These are phyloP conservation scores for Phaethornis superciliosus DNA, from an alignment of 2,113 vertebrate genomes.

Conservation along the genomic window DNA sequence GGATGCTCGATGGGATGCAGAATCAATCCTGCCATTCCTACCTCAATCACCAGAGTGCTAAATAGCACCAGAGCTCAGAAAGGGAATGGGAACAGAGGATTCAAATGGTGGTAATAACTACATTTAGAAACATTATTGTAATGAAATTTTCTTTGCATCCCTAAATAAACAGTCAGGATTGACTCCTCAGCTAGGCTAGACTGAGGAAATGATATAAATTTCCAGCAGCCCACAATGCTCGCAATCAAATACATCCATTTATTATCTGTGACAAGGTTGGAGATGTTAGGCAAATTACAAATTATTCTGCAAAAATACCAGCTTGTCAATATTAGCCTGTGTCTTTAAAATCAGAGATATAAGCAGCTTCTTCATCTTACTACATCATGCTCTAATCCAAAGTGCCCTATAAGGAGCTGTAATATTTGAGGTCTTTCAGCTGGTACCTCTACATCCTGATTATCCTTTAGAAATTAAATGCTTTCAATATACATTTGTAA, in stretches of 20 bases:
- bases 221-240: background rate
- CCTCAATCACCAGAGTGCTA: background rate
- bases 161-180: background rate
- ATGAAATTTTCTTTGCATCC: background rate
- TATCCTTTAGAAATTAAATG: conserved; percentile 69
- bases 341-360: conserved; percentile 38
- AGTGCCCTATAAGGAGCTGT: conserved; percentile 24
- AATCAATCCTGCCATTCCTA: background rate
- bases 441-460: conserved; percentile 60
- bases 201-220: background rate
- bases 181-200: background rate
- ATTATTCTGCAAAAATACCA: conserved; percentile 45
- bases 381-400: conserved; percentile 37
- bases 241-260: conserved; percentile 37
- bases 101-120: background rate
- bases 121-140: background rate
- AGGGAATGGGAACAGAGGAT: background rate
- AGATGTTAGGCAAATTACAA: conserved; percentile 40
- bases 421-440: conserved; percentile 62
- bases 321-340: conserved; percentile 21
- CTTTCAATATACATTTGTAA: conserved; percentile 50
- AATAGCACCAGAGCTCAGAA: background rate
- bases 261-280: conserved; percentile 38
- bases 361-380: conserved; percentile 47
- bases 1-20: accelerated